Conservation (phyloP, 2,113 vertebrate species). For the Theristicus caerulescens region DNA sequence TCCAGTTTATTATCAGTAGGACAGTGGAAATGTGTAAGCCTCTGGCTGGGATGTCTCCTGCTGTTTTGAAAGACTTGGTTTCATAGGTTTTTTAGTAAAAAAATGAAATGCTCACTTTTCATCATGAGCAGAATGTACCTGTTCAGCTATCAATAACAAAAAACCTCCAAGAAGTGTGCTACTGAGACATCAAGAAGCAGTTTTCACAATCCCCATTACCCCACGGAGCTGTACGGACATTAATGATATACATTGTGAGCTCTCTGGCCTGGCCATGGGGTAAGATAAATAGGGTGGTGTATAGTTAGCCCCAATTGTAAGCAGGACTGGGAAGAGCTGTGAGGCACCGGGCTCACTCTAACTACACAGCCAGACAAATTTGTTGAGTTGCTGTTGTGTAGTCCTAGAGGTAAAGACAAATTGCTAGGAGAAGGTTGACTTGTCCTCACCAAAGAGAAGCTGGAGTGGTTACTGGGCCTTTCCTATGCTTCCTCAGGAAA, state of each 20-base stretch:
- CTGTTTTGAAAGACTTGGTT: neutral
- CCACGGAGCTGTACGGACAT: neutral
- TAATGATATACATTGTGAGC: neutral
- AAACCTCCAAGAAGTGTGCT: neutral
- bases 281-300: neutral
- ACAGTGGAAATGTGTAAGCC: neutral
- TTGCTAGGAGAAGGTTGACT: neutral
- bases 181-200: neutral
- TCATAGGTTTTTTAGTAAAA: neutral
- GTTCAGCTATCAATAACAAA: neutral
- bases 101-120: neutral
- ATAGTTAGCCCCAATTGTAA: fast-evolving
- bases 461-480: neutral
- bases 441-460: neutral
- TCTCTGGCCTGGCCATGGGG: neutral
- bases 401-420: neutral
- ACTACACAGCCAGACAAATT: neutral
- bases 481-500: neutral
- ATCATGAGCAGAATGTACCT: neutral
- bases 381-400: neutral
- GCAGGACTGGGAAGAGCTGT: neutral
- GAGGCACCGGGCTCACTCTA: neutral
- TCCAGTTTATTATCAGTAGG: neutral
- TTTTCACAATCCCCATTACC: neutral
- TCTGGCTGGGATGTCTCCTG: neutral